Evolutionary conservation across 2,888 invertebrate species (phyloP).

Genomic region (Rhagonycha lutea): DNA sequence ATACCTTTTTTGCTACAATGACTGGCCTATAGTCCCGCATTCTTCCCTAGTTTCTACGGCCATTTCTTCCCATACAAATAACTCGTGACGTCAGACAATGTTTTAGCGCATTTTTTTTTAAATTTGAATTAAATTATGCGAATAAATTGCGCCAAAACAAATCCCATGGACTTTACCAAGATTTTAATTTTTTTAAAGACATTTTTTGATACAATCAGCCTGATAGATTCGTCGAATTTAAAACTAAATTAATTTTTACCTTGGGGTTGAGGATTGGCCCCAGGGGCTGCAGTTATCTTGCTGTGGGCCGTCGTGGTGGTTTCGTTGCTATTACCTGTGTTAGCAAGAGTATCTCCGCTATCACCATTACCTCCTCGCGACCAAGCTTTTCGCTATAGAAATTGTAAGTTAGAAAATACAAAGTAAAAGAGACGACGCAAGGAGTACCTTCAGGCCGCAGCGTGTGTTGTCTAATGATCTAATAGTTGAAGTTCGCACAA

Average conservation of each 20-base stretch:
- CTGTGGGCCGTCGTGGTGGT: slow-evolving; percentile 79
- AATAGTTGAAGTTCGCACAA: slow-evolving; percentile 69
- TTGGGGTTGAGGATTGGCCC: slow-evolving; percentile 70
- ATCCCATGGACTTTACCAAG: too few relatives aligned
- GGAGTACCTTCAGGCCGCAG: slow-evolving; percentile 66
- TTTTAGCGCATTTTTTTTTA: too few relatives aligned
- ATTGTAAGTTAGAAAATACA: slow-evolving; percentile 12
- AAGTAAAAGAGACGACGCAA: neutral
- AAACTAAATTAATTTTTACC: slow-evolving; percentile 44
- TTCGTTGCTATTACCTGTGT: slow-evolving; percentile 55
- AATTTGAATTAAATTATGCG: too few relatives aligned
- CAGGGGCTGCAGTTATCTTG: slow-evolving; percentile 80
- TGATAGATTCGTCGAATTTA: too few relatives aligned
- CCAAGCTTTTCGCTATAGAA: slow-evolving; percentile 64
- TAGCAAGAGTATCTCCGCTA: slow-evolving; percentile 56
- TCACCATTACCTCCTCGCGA: slow-evolving; percentile 67
- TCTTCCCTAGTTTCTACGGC: too few relatives aligned
- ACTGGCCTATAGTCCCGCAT: too few relatives aligned
- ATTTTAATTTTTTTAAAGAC: too few relatives aligned
- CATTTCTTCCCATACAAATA: too few relatives aligned
- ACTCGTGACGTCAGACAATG: too few relatives aligned
- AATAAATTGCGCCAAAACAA: too few relatives aligned
- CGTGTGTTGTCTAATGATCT: slow-evolving; percentile 71
- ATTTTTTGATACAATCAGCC: too few relatives aligned
- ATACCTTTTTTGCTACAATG: too few relatives aligned